Evolutionary conservation across 2,888 invertebrate species (phyloP).

Genomic region (Monochamus alternatus): DNA sequence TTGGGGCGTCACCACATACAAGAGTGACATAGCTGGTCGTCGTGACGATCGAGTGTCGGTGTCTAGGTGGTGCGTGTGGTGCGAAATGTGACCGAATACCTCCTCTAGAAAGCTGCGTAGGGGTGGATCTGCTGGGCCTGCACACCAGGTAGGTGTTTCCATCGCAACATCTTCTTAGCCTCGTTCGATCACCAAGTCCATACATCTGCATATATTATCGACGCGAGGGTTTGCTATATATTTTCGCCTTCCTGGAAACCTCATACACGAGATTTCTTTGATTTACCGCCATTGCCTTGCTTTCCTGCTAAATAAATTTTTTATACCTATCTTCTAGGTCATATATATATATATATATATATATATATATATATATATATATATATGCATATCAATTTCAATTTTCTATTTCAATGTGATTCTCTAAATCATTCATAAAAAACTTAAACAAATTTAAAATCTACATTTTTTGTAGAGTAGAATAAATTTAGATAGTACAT

Average conservation of each 20-base stretch:
- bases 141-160: conserved; percentile 35
- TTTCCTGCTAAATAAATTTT: no score
- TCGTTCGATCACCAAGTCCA: conserved; percentile 29
- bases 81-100: conserved; percentile 31
- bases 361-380: neutral
- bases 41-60: conserved; percentile 42
- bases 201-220: conserved; percentile 27
- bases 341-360: neutral
- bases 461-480: no score
- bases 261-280: neutral
- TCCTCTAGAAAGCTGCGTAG: conserved; percentile 19
- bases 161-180: conserved; percentile 23
- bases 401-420: no score
- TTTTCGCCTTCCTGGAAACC: neutral
- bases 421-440: no score
- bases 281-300: no score
- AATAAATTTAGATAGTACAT: no score
- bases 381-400: neutral
- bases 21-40: conserved; percentile 47
- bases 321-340: neutral
- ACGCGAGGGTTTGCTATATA: neutral
- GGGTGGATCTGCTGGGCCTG: conserved; percentile 34
- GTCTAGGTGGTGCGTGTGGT: conserved; percentile 48
- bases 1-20: conserved; percentile 57
- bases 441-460: no score